phyloP scores from a whole-genome alignment of 92 coral and sea anemone genomes.

The Epizoanthus fatuus region DNA sequence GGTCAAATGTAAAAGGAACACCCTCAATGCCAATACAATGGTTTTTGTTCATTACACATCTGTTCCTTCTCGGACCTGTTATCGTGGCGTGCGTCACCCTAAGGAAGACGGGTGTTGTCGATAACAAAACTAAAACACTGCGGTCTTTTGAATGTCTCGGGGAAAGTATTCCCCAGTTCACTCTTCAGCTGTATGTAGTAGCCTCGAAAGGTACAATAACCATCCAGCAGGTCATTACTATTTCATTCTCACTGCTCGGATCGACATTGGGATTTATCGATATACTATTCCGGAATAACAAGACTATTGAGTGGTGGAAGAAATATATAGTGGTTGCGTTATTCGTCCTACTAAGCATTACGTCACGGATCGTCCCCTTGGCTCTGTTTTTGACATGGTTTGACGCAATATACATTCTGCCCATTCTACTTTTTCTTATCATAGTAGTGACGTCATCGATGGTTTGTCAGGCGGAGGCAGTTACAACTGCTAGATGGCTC shows the following conservation, averaged over 20 bases:
- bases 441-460: conserved; percentile 9
- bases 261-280: background rate
- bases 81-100: background rate
- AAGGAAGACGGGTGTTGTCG: conserved; percentile 3
- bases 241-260: background rate
- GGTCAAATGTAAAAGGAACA: background rate
- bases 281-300: background rate
- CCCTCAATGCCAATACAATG: no score
- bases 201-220: background rate
- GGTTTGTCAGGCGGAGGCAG: background rate
- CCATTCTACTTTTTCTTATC: background rate
- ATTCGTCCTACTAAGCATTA: background rate
- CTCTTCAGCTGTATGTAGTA: background rate
- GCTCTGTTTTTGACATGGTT: conserved; percentile 17
- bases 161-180: conserved; percentile 1
- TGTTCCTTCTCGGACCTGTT: conserved; percentile 9
- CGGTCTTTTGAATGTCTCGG: conserved; percentile 16
- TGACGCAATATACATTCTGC: background rate
- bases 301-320: background rate
- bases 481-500: background rate
- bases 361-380: conserved; percentile 6
- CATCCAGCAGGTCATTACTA: background rate
- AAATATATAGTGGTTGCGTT: background rate
- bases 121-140: background rate
- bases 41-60: background rate